These are phyloP conservation scores for Indicator maculatus DNA, from an alignment of 2,113 vertebrate species.

Conservation along the genomic window DNA sequence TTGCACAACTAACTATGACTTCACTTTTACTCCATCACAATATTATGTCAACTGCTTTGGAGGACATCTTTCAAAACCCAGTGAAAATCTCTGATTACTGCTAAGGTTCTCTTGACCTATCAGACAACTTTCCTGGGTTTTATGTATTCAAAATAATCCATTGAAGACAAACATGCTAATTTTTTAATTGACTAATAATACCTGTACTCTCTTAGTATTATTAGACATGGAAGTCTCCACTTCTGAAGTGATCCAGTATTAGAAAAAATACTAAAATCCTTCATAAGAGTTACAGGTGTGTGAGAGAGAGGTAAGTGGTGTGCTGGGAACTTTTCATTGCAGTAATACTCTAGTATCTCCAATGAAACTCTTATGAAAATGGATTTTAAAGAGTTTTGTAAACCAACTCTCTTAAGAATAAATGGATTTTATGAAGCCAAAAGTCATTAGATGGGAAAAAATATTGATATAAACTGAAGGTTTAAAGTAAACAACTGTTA, in stretches of 20 bases:
- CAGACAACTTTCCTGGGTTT: no score
- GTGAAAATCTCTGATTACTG: no score
- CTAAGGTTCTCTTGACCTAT: no score
- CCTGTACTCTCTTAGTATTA: background rate
- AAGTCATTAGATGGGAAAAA: background rate
- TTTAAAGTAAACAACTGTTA: background rate
- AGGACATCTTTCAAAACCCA: no score
- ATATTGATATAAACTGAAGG: background rate
- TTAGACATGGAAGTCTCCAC: no score
- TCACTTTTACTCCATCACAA: no score
- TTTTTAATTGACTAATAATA: background rate
- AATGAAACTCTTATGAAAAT: background rate
- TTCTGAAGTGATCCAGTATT: background rate
- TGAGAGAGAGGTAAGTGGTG: background rate
- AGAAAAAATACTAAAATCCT: background rate
- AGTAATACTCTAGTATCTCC: background rate
- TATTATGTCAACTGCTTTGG: no score
- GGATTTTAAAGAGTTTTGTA: background rate
- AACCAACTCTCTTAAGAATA: background rate
- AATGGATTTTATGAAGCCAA: background rate
- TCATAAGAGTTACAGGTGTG: background rate
- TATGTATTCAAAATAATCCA: background rate
- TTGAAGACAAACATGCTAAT: background rate
- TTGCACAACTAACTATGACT: no score
- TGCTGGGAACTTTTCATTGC: background rate